Evolutionary conservation across 2,888 invertebrate genomes (phyloP).

Genomic region (Bimastos eiseni): DNA sequence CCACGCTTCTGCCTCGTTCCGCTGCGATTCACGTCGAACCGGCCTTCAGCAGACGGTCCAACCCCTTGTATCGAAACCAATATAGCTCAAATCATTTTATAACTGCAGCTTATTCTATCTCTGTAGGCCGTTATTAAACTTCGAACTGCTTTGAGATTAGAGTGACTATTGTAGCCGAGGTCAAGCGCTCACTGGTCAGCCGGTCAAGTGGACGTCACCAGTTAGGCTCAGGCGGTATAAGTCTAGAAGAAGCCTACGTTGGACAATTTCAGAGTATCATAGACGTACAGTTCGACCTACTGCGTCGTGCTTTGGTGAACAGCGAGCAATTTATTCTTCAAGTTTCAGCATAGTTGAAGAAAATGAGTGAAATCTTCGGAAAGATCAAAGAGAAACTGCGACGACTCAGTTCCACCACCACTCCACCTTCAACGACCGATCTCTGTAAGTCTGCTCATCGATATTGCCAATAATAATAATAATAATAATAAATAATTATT

Average conservation of each 20-base stretch:
- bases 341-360: not conserved
- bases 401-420: not conserved
- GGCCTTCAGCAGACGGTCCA: not conserved
- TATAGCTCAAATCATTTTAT: not conserved
- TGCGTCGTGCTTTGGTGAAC: not conserved
- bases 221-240: not conserved
- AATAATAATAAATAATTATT: too few relatives aligned
- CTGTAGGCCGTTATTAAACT: not conserved
- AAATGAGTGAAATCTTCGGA: constrained; percentile 18
- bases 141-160: not conserved
- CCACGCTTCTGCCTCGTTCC: not conserved
- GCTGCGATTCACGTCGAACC: not conserved
- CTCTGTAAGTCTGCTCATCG: not conserved
- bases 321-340: not conserved
- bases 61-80: not conserved
- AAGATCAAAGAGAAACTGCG: not conserved
- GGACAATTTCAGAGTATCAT: not conserved
- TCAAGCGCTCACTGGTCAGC: not conserved
- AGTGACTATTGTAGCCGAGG: not conserved
- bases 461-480: too few relatives aligned
- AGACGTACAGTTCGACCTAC: not conserved
- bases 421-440: not conserved
- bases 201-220: not conserved
- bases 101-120: too few relatives aligned
- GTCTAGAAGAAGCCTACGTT: not conserved